A percentile compares a stretch with the other conserved stretches of the same genome.
Conservation (phyloP, 2,113 vertebrate genomes). For the Alexandromys fortis region DNA sequence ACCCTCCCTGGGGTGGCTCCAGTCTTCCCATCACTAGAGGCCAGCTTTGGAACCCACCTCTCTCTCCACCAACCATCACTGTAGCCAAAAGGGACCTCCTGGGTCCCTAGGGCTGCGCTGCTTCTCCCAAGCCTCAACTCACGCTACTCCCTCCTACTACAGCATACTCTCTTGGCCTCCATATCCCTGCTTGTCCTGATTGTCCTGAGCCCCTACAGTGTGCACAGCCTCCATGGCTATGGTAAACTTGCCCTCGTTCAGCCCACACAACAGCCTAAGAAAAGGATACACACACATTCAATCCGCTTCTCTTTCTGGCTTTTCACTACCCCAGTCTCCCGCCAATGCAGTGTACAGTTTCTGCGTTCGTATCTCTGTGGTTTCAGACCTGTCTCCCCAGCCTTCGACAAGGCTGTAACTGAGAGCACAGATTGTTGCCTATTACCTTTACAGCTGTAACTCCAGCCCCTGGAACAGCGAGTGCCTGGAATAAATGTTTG, state of each 20-base stretch:
- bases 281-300: background rate
- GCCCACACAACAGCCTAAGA: background rate
- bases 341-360: background rate
- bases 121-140: background rate
- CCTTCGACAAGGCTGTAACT: background rate
- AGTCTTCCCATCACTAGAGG: background rate
- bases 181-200: background rate
- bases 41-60: background rate
- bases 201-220: conserved; percentile 51
- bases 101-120: rapidly evolving
- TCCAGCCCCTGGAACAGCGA: background rate
- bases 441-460: rapidly evolving
- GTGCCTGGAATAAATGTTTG: background rate
- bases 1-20: background rate
- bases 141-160: rapidly evolving
- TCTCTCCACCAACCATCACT: rapidly evolving
- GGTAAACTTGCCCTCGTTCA: background rate
- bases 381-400: background rate
- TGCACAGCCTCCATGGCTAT: background rate
- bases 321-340: background rate
- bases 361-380: background rate
- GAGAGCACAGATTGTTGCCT: background rate
- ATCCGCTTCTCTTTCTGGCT: background rate
- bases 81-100: background rate
- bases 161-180: no score